These are phyloP conservation scores for Caenorhabditis tropicalis DNA, from an alignment of 1,140 invertebrate genomes.

Conservation along the genomic window DNA sequence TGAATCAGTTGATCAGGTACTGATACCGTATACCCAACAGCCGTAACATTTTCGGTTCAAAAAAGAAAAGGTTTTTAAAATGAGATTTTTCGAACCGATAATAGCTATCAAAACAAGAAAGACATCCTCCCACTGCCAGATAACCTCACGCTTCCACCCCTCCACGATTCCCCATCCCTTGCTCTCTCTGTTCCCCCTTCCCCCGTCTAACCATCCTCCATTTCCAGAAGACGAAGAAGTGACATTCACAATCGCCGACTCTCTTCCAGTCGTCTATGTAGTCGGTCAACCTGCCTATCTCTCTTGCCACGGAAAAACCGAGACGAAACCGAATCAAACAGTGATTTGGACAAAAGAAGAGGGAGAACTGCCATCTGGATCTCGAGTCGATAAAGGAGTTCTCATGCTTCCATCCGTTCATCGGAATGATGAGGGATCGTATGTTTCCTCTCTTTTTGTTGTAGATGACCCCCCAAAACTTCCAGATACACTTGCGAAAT, in stretches of 20 bases:
- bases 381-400: slow-evolving; percentile 39
- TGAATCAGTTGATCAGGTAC: too few relatives aligned
- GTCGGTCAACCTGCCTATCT: slow-evolving; percentile 6
- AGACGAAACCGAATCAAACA: not conserved
- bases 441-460: not conserved
- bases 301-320: not conserved
- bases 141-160: not conserved
- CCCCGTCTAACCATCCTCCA: too few relatives aligned
- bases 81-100: too few relatives aligned
- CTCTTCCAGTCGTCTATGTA: not conserved
- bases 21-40: too few relatives aligned
- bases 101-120: too few relatives aligned
- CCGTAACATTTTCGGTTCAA: too few relatives aligned
- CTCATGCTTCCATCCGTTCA: slow-evolving; percentile 44
- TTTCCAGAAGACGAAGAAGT: slow-evolving; percentile 1
- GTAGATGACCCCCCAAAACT: not conserved
- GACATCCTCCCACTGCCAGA: too few relatives aligned
- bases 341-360: slow-evolving; percentile 44
- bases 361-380: slow-evolving; percentile 23
- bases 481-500: slow-evolving; percentile 49
- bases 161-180: not conserved
- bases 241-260: not conserved
- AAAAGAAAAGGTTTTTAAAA: too few relatives aligned
- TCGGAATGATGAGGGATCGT: slow-evolving; percentile 46
- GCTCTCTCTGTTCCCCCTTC: not conserved